Evolutionary conservation across 2,113 vertebrate species (phyloP).

Genomic region (Leptobrachium leishanense): DNA sequence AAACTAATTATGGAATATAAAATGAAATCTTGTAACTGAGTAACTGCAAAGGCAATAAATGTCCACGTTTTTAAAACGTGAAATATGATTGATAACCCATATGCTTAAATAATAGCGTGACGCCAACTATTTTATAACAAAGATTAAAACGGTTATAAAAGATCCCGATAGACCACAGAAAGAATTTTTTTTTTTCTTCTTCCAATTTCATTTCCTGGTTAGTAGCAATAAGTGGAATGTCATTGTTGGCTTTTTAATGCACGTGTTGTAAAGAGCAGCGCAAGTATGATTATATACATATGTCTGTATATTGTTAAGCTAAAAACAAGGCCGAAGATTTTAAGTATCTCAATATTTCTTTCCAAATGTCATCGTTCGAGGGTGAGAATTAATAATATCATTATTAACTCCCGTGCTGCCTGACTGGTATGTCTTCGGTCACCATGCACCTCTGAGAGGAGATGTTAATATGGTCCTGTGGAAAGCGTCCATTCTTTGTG

Average conservation of each 20-base stretch:
- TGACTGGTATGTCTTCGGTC: too few relatives aligned
- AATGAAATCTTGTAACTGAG: constrained; percentile 44
- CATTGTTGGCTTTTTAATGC: constrained; percentile 25
- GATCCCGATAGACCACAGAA: constrained; percentile 19
- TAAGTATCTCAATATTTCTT: not conserved
- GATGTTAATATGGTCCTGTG: too few relatives aligned
- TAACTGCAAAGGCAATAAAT: constrained; percentile 41
- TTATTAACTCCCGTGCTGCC: too few relatives aligned
- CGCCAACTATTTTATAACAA: constrained; percentile 40
- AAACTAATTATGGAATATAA: constrained; percentile 46
- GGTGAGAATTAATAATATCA: too few relatives aligned
- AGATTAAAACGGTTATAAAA: constrained; percentile 43
- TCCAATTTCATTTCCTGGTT: constrained; percentile 48
- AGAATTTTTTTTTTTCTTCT: not conserved
- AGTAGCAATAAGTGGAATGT: constrained; percentile 33
- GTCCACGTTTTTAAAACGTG: constrained; percentile 42
- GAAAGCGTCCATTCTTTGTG: too few relatives aligned
- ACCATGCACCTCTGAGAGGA: too few relatives aligned
- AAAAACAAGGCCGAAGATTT: not conserved
- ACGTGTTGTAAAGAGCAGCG: constrained; percentile 11
- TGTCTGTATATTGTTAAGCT: not conserved
- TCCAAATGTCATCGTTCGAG: constrained; percentile 16
- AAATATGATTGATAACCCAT: constrained; percentile 50
- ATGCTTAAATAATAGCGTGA: constrained; percentile 23
- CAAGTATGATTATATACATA: constrained; percentile 29